Evolutionary conservation across 2,888 invertebrate genomes (phyloP).

Genomic region (Agriopis leucophaearia): DNA sequence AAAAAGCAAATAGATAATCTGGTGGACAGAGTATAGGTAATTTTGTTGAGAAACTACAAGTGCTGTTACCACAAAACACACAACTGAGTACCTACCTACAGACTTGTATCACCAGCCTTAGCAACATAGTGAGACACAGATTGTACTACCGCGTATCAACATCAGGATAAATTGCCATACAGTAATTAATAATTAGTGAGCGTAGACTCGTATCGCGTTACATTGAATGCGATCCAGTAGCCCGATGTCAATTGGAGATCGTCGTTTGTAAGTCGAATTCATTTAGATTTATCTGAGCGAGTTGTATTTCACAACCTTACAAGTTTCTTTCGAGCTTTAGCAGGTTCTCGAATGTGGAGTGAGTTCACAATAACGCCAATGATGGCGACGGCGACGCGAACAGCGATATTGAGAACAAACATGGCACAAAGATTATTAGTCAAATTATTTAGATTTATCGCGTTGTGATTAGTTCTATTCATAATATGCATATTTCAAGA

Average conservation of each 20-base stretch:
- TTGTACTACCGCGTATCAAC: background rate
- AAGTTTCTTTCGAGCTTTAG: background rate
- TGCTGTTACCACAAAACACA: background rate
- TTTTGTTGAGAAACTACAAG: background rate
- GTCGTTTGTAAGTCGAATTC: slow-evolving; percentile 42
- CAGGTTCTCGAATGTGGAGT: too few relatives aligned
- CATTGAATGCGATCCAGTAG: slow-evolving; percentile 70
- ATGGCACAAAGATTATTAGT: too few relatives aligned
- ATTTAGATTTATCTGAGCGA: slow-evolving; percentile 42
- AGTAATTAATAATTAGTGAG: slow-evolving; percentile 69
- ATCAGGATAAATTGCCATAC: slow-evolving; percentile 61
- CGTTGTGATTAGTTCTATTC: too few relatives aligned
- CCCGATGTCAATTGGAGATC: slow-evolving; percentile 76
- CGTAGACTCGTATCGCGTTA: slow-evolving; percentile 65
- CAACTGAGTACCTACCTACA: background rate
- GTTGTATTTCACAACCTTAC: slow-evolving; percentile 7
- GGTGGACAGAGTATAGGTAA: background rate
- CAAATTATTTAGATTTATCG: too few relatives aligned
- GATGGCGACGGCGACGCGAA: too few relatives aligned
- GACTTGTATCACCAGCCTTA: slow-evolving; percentile 2
- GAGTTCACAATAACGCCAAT: too few relatives aligned
- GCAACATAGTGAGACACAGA: background rate
- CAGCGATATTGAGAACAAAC: too few relatives aligned
- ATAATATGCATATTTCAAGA: too few relatives aligned
- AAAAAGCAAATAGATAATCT: too few relatives aligned